These are phyloP conservation scores for Podilymbus podiceps DNA, from an alignment of 2,113 vertebrate genomes.

Conservation along the genomic window DNA sequence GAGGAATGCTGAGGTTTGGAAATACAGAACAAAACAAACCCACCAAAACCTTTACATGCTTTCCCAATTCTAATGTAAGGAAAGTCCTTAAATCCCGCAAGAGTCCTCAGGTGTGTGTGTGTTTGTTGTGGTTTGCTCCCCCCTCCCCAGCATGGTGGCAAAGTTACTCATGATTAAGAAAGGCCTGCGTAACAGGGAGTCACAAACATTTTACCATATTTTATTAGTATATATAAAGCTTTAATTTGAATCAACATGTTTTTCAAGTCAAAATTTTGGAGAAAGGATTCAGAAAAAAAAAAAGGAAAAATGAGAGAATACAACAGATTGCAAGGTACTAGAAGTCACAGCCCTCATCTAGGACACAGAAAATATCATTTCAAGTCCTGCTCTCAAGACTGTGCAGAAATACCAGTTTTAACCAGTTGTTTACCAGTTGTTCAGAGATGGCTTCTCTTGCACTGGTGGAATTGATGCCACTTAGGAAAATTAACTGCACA, in stretches of 20 bases:
- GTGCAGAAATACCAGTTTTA: not conserved
- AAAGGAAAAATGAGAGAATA: not conserved
- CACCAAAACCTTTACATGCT: not conserved
- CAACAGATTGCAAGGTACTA: not conserved
- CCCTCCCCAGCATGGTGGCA: not conserved
- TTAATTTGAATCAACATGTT: not conserved
- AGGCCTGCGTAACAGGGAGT: not conserved
- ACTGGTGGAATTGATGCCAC: not conserved
- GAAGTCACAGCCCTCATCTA: not conserved
- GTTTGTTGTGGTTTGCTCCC: too few species aligned
- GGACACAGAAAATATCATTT: not conserved
- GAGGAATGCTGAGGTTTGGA: not conserved
- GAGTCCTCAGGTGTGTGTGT: not conserved
- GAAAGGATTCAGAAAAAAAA: not conserved
- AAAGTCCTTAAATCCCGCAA: not conserved
- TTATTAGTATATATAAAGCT: not conserved
- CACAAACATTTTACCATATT: not conserved
- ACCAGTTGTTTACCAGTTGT: not conserved
- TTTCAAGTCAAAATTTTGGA: not conserved
- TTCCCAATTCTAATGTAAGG: not conserved
- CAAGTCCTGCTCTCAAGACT: not conserved
- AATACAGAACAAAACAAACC: not conserved
- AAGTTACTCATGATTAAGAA: not conserved
- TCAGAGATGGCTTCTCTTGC: not conserved
- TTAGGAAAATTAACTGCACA: not conserved